Conservation (phyloP, 2,113 vertebrate species). For the Ophthalmolycus amberensis region DNA sequence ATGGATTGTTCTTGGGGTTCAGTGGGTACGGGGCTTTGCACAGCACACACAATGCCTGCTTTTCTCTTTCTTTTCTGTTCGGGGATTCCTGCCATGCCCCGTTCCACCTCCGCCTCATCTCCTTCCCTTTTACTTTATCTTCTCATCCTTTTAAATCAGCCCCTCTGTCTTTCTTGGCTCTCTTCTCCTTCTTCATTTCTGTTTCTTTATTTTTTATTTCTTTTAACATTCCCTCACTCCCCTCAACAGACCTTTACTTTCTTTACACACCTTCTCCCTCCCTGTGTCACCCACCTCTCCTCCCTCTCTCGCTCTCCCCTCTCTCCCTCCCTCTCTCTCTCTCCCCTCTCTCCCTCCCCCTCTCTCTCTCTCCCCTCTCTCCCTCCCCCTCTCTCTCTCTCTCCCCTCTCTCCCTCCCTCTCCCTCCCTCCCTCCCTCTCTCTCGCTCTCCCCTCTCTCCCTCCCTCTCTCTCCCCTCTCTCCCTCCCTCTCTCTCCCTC, state of each 20-base stretch:
- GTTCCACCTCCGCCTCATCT: background rate
- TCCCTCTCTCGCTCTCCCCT: constrained; percentile 35
- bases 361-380: too few relatives aligned
- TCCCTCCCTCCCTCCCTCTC: too few relatives aligned
- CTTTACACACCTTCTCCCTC: constrained; percentile 42
- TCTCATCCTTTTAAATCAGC: background rate
- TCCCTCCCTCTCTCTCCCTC: too few relatives aligned
- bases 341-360: background rate
- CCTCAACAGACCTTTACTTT: constrained; percentile 31
- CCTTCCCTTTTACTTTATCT: background rate
- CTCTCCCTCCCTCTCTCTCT: constrained; percentile 60
- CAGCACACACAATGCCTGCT: constrained; percentile 72
- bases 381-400: too few relatives aligned
- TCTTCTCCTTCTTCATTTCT: background rate
- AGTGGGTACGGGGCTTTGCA: constrained; percentile 56
- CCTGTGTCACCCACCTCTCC: constrained; percentile 59
- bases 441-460: too few relatives aligned
- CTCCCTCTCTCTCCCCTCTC: too few relatives aligned
- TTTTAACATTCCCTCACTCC: constrained; percentile 23
- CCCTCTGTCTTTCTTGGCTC: background rate
- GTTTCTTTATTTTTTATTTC: background rate
- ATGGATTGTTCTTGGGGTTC: constrained; percentile 77
- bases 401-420: too few relatives aligned
- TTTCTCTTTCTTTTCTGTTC: constrained; percentile 62
- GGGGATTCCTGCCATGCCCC: constrained; percentile 44